These are phyloP conservation scores for Mobula hypostoma DNA, from an alignment of 2,113 vertebrate species.

Conservation along the genomic window DNA sequence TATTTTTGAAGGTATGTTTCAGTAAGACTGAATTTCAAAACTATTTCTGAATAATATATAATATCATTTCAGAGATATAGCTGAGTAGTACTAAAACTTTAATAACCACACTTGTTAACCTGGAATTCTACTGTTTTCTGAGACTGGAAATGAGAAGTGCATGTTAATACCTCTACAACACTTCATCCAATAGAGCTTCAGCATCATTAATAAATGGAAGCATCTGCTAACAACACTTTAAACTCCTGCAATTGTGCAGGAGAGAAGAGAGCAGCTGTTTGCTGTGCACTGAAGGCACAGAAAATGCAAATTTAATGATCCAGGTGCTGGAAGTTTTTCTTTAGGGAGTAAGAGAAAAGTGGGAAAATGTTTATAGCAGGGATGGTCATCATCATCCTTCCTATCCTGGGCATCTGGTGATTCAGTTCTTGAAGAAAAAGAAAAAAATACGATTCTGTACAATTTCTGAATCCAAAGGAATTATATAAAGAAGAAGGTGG, in stretches of 20 bases:
- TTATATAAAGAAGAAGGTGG: neutral
- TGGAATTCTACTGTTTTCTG: neutral
- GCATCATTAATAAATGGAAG: neutral
- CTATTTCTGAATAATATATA: no score
- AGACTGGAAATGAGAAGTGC: neutral
- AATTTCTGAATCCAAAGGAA: neutral
- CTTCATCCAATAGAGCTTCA: neutral
- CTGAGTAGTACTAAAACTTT: neutral
- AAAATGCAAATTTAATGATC: neutral
- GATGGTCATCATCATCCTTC: neutral
- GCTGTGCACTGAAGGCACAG: neutral
- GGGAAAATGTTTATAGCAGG: neutral
- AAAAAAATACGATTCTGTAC: neutral
- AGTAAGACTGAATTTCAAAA: no score
- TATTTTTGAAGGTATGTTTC: no score
- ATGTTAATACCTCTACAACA: neutral
- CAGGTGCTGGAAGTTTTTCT: neutral
- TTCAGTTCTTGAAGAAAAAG: neutral
- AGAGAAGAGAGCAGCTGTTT: constrained; percentile 7
- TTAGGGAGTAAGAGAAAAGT: neutral
- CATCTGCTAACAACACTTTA: constrained; percentile 27
- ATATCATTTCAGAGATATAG: neutral
- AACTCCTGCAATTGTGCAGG: neutral
- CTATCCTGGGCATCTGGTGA: neutral
- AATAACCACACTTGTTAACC: neutral